Base-by-base conservation (phyloP, 2,113 vertebrate species). In the Hypomesus transpacificus region DNA sequence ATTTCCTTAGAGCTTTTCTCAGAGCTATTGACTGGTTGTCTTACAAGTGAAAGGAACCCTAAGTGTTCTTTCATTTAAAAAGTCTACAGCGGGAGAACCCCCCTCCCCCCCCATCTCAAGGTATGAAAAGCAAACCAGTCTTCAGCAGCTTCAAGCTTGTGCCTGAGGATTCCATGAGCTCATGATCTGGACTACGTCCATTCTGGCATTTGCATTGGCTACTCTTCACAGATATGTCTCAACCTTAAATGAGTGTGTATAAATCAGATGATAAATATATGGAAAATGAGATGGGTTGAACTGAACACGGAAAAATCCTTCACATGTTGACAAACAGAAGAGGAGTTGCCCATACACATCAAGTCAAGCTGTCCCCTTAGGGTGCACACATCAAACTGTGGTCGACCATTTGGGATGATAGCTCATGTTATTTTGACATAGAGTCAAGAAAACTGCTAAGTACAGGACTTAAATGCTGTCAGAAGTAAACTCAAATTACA, bases 21-120 rank as follows among this genome's bases (percentile, higher is more conserved):
- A 76, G 63, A 82, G 67, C 71, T 85, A 87, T 89, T 87, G 87
- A 87, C 87, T 83, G 66, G 51, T 76, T 86, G 84, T 87, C 73
- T 80, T 81, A 77, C 80, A 81, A 86, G 81, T 79, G 70, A 77
- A 84, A 80, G 77, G 75, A 83, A 74, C 74, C 39, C 69, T 51
- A 54, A 77, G 78, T 72, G 85, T 77, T 76, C 75, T 79, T 34
- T 18, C 56, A 17, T 68, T 24, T 5, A 68, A 72, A 65, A 50
- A 72, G 56, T 72, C 18, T n/a, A 71, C 34, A 54, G 46, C 28
- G n/a, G 16, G 50, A 51, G 9, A 46, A 46, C 1, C 9, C 39
- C 39, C 39, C 39, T 1, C 6, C 31, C 7, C 39, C 39, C 6
- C 39, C 39, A 46, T 46, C 39, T 46, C 39, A 1, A 46, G 39